Evolutionary conservation across 2,888 invertebrate genomes (phyloP).

Genomic region (Mythimna impura): DNA sequence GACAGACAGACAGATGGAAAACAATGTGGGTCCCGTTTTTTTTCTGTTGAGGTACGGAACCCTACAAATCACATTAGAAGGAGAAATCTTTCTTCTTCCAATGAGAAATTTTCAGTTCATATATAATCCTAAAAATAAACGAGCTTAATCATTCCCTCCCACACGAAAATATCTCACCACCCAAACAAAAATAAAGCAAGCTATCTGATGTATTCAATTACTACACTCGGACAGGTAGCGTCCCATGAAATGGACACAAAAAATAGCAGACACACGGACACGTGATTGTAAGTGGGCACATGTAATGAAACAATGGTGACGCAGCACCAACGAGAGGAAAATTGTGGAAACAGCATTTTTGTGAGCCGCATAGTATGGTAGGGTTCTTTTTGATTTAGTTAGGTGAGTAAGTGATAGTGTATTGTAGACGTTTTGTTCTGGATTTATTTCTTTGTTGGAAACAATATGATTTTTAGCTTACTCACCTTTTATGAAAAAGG

Average conservation of each 20-base stretch:
- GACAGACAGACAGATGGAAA: no score
- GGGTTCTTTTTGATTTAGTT: conserved; percentile 22
- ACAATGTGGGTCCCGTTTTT: no score
- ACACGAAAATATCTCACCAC: conserved; percentile 23
- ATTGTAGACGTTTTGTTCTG: conserved; percentile 27
- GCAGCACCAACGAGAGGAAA: conserved; percentile 30
- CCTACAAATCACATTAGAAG: no score
- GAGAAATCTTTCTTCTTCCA: no score
- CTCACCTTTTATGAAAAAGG: conserved; percentile 3
- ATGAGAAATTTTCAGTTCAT: no score
- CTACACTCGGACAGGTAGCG: conserved; percentile 45
- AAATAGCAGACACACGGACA: conserved; percentile 35
- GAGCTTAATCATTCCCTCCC: not conserved
- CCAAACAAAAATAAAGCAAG: conserved; percentile 29
- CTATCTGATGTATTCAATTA: conserved; percentile 53
- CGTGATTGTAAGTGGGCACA: conserved; percentile 47
- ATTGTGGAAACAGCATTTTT: conserved; percentile 26
- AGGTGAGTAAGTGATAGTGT: conserved; percentile 11
- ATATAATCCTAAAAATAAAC: not conserved
- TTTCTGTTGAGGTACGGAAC: no score
- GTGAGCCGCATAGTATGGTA: not conserved
- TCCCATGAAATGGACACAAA: conserved; percentile 23
- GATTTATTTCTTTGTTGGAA: conserved; percentile 20
- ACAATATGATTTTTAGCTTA: conserved; percentile 10
- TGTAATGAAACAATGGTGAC: conserved; percentile 62